Conservation (phyloP, 2,888 invertebrate genomes). For the Monoplex corrugatus region DNA sequence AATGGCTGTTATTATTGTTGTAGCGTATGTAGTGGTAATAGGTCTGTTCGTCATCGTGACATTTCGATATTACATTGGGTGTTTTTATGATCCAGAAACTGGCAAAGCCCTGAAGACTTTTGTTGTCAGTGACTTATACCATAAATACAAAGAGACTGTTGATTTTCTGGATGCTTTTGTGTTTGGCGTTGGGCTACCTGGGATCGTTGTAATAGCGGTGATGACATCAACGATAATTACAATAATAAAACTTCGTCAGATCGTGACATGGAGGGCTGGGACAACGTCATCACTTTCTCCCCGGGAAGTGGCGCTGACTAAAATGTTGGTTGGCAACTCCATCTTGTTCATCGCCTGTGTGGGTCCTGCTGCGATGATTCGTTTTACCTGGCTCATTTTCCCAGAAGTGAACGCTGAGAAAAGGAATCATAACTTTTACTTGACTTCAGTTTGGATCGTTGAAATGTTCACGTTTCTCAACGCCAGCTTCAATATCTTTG, state of each 20-base stretch:
- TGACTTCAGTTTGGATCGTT: not conserved
- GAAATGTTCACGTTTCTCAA: not conserved
- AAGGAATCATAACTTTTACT: not conserved
- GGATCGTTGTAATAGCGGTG: not conserved
- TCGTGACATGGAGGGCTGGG: not conserved
- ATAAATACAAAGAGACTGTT: not conserved
- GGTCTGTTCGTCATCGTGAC: not conserved
- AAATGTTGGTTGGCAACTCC: constrained; percentile 2
- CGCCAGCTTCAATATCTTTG: not conserved
- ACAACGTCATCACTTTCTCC: not conserved
- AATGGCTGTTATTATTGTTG: constrained; percentile 30
- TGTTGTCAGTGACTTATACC: not conserved
- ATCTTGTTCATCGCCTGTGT: not conserved
- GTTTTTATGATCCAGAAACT: not conserved
- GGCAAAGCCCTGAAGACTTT: not conserved
- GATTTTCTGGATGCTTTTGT: not conserved
- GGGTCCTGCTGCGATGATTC: not conserved
- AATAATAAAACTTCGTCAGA: not conserved
- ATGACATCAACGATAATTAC: not conserved
- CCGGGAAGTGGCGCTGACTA: constrained; percentile 29
- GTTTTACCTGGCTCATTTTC: not conserved
- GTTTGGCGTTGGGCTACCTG: not conserved
- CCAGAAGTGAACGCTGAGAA: not conserved
- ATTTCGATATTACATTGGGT: not conserved
- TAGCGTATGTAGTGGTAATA: not conserved